phyloP scores from a whole-genome alignment of 2,113 vertebrate genomes.

The Rhombomys opimus region DNA sequence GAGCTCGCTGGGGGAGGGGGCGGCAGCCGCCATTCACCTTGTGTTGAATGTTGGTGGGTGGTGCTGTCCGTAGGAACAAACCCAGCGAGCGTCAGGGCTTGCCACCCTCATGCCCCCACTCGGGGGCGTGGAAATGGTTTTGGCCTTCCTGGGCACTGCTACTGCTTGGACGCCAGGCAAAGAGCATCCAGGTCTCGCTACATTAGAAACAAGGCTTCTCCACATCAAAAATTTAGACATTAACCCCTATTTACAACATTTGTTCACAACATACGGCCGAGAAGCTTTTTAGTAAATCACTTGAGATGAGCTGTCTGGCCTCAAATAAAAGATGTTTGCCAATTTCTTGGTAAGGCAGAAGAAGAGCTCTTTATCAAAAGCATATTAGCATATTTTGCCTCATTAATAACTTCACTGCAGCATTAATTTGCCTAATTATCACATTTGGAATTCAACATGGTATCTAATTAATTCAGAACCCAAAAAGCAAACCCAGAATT shows the following conservation, averaged over 20 bases:
- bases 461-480: conserved; percentile 88
- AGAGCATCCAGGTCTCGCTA: conserved; percentile 64
- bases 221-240: conserved; percentile 82
- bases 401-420: conserved; percentile 90
- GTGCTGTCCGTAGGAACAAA: neutral
- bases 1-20: conserved; percentile 56
- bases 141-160: conserved; percentile 57
- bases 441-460: conserved; percentile 89
- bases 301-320: conserved; percentile 86
- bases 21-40: conserved; percentile 54
- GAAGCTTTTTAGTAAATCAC: conserved; percentile 84
- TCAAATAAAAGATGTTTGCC: conserved; percentile 88
- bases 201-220: conserved; percentile 58
- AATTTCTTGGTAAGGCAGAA: conserved; percentile 85
- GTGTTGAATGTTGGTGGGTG: neutral
- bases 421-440: conserved; percentile 92
- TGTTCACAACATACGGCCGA: conserved; percentile 67
- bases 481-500: conserved; percentile 81
- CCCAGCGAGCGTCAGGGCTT: accelerated
- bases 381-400: conserved; percentile 91
- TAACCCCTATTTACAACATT: conserved; percentile 85
- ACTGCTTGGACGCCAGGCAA: conserved; percentile 50
- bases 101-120: conserved; percentile 51
- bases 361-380: conserved; percentile 88
- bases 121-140: conserved; percentile 68